Evolutionary conservation across 2,888 invertebrate genomes (phyloP).

Genomic region (Drosophila cognata): DNA sequence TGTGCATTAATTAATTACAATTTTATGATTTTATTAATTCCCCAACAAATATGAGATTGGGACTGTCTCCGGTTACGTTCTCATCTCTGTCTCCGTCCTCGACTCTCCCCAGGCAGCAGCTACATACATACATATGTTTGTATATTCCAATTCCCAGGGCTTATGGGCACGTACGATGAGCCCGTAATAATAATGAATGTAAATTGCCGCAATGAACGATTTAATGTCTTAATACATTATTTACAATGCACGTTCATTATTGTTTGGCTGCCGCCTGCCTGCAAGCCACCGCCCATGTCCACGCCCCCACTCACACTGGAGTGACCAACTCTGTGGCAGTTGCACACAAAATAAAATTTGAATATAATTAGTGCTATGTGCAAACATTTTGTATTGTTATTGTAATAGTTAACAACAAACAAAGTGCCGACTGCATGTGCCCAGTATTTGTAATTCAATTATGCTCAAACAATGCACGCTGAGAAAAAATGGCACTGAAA

Average conservation of each 20-base stretch:
- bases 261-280: slow-evolving; percentile 25
- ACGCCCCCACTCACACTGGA: slow-evolving; percentile 48
- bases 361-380: slow-evolving; percentile 60
- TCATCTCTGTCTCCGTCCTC: slow-evolving; percentile 5
- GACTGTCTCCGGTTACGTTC: slow-evolving; percentile 16
- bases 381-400: slow-evolving; percentile 19
- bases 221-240: slow-evolving; percentile 82
- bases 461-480: background rate
- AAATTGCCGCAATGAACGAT: slow-evolving; percentile 81
- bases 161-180: slow-evolving; percentile 81
- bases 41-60: slow-evolving; percentile 58
- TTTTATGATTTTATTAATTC: slow-evolving; percentile 80
- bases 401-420: slow-evolving; percentile 13
- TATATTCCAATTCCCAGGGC: slow-evolving; percentile 81
- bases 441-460: slow-evolving; percentile 52
- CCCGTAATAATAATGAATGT: slow-evolving; percentile 79
- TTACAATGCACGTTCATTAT: slow-evolving; percentile 69
- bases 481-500: background rate
- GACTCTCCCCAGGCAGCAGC: slow-evolving; percentile 23
- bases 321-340: slow-evolving; percentile 28
- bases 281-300: slow-evolving; percentile 3
- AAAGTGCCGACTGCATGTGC: slow-evolving; percentile 67
- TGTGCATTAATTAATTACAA: slow-evolving; percentile 77
- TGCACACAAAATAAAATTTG: slow-evolving; percentile 57
- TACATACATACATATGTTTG: background rate